Conservation (phyloP, 2,113 vertebrate genomes). For the Panurus biarmicus region DNA sequence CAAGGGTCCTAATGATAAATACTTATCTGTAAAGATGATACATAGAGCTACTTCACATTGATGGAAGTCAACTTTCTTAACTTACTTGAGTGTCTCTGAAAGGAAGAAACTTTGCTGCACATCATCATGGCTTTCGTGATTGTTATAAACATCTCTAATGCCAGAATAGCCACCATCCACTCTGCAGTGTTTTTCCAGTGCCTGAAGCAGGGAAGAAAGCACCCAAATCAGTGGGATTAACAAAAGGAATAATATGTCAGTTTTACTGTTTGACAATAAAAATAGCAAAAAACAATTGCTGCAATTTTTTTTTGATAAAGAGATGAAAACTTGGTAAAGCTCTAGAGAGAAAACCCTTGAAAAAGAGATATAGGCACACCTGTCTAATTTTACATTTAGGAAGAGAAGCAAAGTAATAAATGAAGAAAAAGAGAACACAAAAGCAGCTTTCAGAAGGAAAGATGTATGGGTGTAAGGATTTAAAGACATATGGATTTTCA, state of each 20-base stretch:
- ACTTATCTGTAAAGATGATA: background rate
- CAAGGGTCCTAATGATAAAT: background rate
- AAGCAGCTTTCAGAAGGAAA: background rate
- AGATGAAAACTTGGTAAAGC: background rate
- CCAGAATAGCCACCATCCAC: constrained; percentile 91
- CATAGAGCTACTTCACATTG: background rate
- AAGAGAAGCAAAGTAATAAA: background rate
- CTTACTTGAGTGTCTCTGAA: constrained; percentile 97
- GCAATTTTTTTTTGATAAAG: background rate
- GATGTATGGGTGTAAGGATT: background rate
- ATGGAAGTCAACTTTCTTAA: background rate
- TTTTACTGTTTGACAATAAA: background rate
- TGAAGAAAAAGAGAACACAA: background rate
- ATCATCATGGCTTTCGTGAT: constrained; percentile 82
- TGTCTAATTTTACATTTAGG: background rate
- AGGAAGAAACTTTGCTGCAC: constrained; percentile 98
- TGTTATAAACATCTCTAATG: constrained; percentile 86
- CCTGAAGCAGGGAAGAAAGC: constrained; percentile 62
- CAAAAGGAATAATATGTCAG: background rate
- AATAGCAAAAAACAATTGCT: background rate
- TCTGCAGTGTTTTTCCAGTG: constrained; percentile 87
- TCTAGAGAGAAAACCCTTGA: background rate
- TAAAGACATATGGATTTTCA: background rate
- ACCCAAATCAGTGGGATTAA: background rate
- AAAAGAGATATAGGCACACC: background rate